phyloP scores from a whole-genome alignment of 2,113 vertebrate genomes.

The Hippocampus guttulatus region DNA sequence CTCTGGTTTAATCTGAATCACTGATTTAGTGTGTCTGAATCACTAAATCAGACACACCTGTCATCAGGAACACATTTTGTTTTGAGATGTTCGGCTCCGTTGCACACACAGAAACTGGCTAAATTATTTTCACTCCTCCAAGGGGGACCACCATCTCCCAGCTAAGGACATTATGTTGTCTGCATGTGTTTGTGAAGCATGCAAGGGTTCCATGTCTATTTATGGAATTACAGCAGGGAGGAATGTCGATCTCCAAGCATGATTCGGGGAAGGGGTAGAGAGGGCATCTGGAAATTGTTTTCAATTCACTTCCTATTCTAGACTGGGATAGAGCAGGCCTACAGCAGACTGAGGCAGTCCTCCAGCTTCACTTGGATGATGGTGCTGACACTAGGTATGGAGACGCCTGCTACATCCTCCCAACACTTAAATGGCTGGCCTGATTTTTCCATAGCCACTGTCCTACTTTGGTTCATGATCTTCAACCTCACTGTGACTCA shows the following conservation, averaged over 20 bases:
- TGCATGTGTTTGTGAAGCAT: conserved; percentile 1
- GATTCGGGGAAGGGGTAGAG: neutral
- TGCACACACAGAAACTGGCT: too few relatives aligned
- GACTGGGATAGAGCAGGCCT: conserved; percentile 55
- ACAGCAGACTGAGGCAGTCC: conserved; percentile 40
- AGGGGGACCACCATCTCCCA: neutral
- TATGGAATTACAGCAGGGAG: neutral
- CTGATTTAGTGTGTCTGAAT: too few relatives aligned
- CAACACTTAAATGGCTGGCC: conserved; percentile 39
- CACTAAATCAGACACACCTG: too few relatives aligned
- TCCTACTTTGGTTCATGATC: conserved; percentile 15
- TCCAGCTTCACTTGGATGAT: conserved; percentile 22
- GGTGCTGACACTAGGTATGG: neutral
- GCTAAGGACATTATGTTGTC: neutral
- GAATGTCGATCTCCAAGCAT: neutral
- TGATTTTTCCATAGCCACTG: conserved; percentile 14
- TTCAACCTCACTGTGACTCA: conserved; percentile 29
- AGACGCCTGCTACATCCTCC: conserved; percentile 6
- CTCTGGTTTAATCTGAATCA: too few relatives aligned
- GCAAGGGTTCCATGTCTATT: neutral
- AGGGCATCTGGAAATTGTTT: conserved; percentile 70
- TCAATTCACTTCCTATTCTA: conserved; percentile 67
- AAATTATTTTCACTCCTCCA: too few relatives aligned
- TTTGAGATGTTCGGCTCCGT: too few relatives aligned
- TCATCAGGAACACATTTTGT: too few relatives aligned